Conservation (phyloP, 2,113 vertebrate genomes). For the Pungitius pungitius region DNA sequence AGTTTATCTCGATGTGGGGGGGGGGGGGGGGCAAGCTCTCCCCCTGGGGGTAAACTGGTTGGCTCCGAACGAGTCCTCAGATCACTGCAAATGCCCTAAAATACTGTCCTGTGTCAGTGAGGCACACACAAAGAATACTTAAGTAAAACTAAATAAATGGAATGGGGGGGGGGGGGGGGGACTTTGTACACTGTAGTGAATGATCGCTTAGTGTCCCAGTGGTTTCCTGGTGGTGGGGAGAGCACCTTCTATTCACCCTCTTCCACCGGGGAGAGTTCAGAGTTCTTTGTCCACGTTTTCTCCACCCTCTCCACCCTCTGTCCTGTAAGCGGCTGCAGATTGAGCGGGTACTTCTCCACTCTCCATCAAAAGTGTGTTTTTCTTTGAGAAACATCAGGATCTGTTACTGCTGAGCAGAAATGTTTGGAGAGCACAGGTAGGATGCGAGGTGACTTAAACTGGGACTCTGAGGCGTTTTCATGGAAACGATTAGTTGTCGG, state of each 20-base stretch:
- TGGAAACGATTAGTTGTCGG: slow-evolving; percentile 30
- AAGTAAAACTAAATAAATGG: background rate
- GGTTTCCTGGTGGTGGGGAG: slow-evolving; percentile 12
- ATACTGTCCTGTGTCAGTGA: slow-evolving; percentile 50
- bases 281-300: background rate
- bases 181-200: slow-evolving; percentile 50
- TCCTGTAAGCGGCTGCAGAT: slow-evolving; percentile 40
- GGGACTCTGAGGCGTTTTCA: slow-evolving; percentile 19
- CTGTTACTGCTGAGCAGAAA: background rate
- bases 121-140: slow-evolving; percentile 28
- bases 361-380: slow-evolving; percentile 37
- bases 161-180: background rate
- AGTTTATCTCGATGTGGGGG: slow-evolving; percentile 63
- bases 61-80: slow-evolving; percentile 10
- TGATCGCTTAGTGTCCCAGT: slow-evolving; percentile 22
- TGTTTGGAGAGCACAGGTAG: background rate
- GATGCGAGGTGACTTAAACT: slow-evolving; percentile 31
- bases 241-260: slow-evolving; percentile 26
- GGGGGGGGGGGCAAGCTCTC: slow-evolving; percentile 5
- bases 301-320: slow-evolving; percentile 8
- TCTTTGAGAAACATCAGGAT: slow-evolving; percentile 32
- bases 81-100: slow-evolving; percentile 65
- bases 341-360: slow-evolving; percentile 74
- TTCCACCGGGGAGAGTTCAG: background rate
- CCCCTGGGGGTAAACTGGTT: background rate